Evolutionary conservation across 2,888 invertebrate genomes (phyloP).

Genomic region (Drosophila kuntzei): DNA sequence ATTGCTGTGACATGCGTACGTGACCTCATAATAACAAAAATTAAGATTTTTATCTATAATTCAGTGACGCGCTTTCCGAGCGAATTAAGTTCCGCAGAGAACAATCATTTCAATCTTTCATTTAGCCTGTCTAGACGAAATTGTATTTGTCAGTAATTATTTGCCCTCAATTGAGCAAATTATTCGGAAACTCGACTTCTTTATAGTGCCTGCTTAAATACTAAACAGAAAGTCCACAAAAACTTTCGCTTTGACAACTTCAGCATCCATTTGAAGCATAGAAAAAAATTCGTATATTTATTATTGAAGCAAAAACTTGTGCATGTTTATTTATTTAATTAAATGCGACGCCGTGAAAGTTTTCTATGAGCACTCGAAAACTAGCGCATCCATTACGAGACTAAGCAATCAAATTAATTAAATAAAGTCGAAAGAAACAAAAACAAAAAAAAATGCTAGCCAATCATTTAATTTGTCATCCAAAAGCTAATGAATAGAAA

Average conservation of each 20-base stretch:
- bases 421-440: constrained; percentile 3
- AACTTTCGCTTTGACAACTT: constrained; percentile 66
- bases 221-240: constrained; percentile 26
- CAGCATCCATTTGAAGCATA: constrained; percentile 12
- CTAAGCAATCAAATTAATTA: constrained; percentile 49
- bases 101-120: constrained; percentile 49
- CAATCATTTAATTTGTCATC: constrained; percentile 14
- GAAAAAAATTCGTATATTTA: constrained; percentile 23
- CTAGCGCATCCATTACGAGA: constrained; percentile 31
- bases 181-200: constrained; percentile 7
- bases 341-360: constrained; percentile 65
- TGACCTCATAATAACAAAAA: constrained; percentile 76
- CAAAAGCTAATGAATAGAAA: constrained; percentile 18
- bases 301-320: constrained; percentile 47
- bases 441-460: constrained; percentile 1
- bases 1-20: constrained; percentile 63
- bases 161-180: constrained; percentile 51
- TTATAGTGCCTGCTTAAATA: constrained; percentile 28
- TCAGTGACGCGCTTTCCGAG: constrained; percentile 62
- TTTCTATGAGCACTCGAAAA: constrained; percentile 43
- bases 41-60: constrained; percentile 80
- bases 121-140: constrained; percentile 67
- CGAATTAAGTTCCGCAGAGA: constrained; percentile 42
- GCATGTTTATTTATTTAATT: constrained; percentile 74
- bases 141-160: constrained; percentile 70